Base-by-base conservation (phyloP, 1,140 invertebrate genomes). In the Camponotus floridanus region DNA sequence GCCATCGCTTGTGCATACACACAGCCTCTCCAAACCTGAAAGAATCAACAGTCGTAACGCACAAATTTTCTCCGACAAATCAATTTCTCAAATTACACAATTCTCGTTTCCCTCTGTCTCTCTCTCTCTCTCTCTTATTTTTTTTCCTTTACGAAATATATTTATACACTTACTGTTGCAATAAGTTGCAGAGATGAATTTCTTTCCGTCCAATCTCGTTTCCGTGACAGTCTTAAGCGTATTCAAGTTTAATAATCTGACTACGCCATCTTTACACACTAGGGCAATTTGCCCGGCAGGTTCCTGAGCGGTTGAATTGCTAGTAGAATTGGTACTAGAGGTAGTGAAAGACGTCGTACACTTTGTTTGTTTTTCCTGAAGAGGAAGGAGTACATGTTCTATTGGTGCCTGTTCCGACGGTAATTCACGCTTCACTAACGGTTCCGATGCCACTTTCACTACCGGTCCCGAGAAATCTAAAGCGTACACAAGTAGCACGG, bases 11-110 rank as follows among this genome's bases (percentile, higher is more conserved):
- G 98, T 98, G 78, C 97, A 97, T 7, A 97, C 97, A 94, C 98
- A 98, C 26, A 99, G 94, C 74, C 98, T 96, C 91, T 98, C 98
- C 65, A 98, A 96, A 94, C 97, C 97, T 97, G 85, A n/a, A 92
- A 93, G 65, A 90, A 48, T 0, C 21, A 70, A 1, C 0, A 1
- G 0, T 45, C 21, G 57, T 42, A 45, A 42, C 4, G 21, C 9
- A 36, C n/a, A 42, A 57, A 3, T 45, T 42, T 7, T 42, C 36
- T 9, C 5, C 1, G 3, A 42, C 9, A 59, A 36, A 79, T 80
- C 11, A 26, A 39, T 68, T 13, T 26, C 5, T 9, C 11, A 33
- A 13, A 21, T 33, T 51, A 51, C 15, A 15, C 15, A 18, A 26
- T 36, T 70, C 36, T 48, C 9, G 5, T 8, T 26, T 45, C 55